Conservation (phyloP, 1,140 invertebrate species). For the Charaxes varanes region DNA sequence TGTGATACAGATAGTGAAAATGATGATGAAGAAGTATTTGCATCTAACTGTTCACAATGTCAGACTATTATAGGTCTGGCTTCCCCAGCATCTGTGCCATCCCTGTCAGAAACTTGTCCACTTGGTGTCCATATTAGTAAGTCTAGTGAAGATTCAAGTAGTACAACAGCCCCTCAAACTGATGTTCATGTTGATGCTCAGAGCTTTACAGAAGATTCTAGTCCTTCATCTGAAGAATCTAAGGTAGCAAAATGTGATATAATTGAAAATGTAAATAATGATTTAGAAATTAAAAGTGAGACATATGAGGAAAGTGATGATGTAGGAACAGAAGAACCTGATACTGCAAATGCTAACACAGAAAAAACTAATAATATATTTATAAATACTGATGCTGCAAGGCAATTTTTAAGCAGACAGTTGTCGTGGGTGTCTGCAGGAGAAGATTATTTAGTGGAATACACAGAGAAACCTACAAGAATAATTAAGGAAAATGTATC, state of each 20-base stretch:
- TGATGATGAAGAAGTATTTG: slow-evolving; percentile 79
- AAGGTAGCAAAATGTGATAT: slow-evolving; percentile 56
- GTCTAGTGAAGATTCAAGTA: slow-evolving; percentile 73
- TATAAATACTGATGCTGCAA: slow-evolving; percentile 81
- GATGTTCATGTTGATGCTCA: slow-evolving; percentile 66
- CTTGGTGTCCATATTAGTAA: slow-evolving; percentile 69
- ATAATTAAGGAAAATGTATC: slow-evolving; percentile 83
- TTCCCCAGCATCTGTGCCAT: slow-evolving; percentile 71
- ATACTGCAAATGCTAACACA: slow-evolving; percentile 54
- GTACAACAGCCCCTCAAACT: slow-evolving; percentile 66
- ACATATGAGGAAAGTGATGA: slow-evolving; percentile 30
- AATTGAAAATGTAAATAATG: slow-evolving; percentile 30
- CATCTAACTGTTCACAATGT: slow-evolving; percentile 79
- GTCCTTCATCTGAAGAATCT: slow-evolving; percentile 70
- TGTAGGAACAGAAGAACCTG: slow-evolving; percentile 37
- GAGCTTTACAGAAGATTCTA: slow-evolving; percentile 75
- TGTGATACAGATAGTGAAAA: slow-evolving; percentile 78
- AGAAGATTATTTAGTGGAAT: slow-evolving; percentile 80
- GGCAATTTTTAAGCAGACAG: slow-evolving; percentile 81
- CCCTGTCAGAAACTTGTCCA: slow-evolving; percentile 67
- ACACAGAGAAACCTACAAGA: slow-evolving; percentile 78
- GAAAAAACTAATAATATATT: slow-evolving; percentile 81
- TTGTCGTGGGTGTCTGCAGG: slow-evolving; percentile 82
- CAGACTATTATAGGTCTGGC: slow-evolving; percentile 70
- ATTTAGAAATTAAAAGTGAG: slow-evolving; percentile 31